Percentiles rank a stretch among this genome's conserved stretches.
Evolutionary conservation across 2,113 vertebrate species (phyloP).

Genomic region (Raja brachyura): DNA sequence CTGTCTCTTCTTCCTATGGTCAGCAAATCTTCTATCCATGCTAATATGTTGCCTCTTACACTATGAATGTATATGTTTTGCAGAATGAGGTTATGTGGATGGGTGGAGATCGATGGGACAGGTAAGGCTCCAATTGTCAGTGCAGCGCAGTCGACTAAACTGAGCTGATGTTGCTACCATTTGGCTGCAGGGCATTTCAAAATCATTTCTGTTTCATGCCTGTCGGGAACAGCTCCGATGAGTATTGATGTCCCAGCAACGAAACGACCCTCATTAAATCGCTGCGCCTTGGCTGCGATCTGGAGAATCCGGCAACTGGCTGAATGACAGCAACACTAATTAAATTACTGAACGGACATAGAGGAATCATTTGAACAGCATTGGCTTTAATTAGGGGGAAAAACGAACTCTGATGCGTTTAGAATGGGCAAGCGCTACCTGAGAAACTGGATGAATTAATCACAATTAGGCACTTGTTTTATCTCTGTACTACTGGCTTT

Average conservation of each 20-base stretch:
- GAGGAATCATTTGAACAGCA: slow-evolving; percentile 25
- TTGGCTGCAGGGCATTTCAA: slow-evolving; percentile 10
- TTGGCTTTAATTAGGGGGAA: slow-evolving; percentile 32
- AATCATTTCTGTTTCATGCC: slow-evolving; percentile 10
- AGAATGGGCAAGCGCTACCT: slow-evolving; percentile 12
- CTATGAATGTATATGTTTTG: no score
- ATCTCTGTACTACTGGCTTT: slow-evolving; percentile 29
- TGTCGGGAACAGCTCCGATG: not conserved
- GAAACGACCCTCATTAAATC: slow-evolving; percentile 29
- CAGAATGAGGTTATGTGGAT: no score
- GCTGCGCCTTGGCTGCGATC: not conserved
- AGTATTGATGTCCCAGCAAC: slow-evolving; percentile 8
- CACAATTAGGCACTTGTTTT: slow-evolving; percentile 27
- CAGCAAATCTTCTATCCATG: no score
- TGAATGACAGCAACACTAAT: slow-evolving; percentile 34
- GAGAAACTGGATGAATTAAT: slow-evolving; percentile 9
- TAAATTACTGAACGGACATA: slow-evolving; percentile 28
- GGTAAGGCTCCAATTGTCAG: not conserved
- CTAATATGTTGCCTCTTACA: no score
- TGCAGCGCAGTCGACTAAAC: not conserved
- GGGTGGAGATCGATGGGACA: not conserved
- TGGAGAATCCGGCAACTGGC: slow-evolving; percentile 9
- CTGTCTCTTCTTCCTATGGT: no score
- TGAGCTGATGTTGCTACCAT: slow-evolving; percentile 19
- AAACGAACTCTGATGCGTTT: slow-evolving; percentile 18